Conservation (phyloP, 2,797 vertebrate species). For the Pipistrellus kuhlii region DNA sequence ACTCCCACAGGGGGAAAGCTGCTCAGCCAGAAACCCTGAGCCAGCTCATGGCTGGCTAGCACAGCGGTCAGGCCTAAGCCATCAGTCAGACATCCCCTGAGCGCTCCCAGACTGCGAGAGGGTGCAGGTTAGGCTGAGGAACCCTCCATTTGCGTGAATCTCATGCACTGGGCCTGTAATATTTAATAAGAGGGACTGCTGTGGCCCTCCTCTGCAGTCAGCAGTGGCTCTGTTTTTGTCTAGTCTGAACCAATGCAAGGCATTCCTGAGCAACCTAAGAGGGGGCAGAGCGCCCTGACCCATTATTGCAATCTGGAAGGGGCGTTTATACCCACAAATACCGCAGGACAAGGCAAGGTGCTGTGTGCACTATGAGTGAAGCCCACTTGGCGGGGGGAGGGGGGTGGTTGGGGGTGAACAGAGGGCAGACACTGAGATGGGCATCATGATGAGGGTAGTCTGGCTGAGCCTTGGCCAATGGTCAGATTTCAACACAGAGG, state of each 20-base stretch:
- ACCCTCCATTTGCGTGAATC: too few relatives aligned
- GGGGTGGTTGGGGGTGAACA: too few relatives aligned
- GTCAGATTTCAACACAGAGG: not conserved
- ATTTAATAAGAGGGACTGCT: not conserved
- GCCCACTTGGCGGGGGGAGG: not conserved
- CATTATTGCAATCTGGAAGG: fast-evolving
- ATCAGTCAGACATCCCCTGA: too few relatives aligned
- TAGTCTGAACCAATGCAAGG: not conserved
- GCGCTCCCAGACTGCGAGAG: too few relatives aligned
- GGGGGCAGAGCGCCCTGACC: fast-evolving
- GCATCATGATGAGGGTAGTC: not conserved
- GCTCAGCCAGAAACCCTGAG: too few relatives aligned
- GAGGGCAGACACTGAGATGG: too few relatives aligned
- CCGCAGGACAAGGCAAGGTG: fast-evolving
- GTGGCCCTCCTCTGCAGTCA: not conserved
- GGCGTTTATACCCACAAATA: not conserved
- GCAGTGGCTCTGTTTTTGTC: not conserved
- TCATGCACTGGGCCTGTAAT: too few relatives aligned
- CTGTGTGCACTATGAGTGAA: not conserved
- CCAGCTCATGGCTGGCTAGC: too few relatives aligned
- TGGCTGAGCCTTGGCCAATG: not conserved
- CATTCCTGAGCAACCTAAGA: not conserved
- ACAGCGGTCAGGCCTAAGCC: too few relatives aligned
- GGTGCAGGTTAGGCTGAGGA: too few relatives aligned
- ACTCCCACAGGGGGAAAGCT: too few relatives aligned